Evolutionary conservation across 37 sponge, comb jelly and placozoan species (phyloP).

Genomic region (Chondrilla cf. caribensis): DNA sequence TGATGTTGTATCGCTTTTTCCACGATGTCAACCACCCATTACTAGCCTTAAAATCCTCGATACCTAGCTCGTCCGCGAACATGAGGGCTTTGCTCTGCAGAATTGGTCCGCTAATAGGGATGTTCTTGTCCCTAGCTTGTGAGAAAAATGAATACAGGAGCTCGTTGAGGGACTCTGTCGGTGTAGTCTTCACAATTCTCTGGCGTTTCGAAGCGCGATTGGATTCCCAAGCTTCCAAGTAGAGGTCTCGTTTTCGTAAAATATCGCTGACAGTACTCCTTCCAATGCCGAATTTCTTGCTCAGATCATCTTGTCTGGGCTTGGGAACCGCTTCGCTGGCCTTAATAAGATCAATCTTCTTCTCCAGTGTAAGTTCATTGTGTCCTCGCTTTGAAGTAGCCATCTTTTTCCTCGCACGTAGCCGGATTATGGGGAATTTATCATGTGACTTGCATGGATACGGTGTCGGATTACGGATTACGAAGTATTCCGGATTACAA

Average conservation of each 20-base stretch:
- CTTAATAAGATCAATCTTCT: not conserved
- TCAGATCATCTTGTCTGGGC: conserved; percentile 2
- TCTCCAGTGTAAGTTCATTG: too few relatives aligned
- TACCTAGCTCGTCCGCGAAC: not conserved
- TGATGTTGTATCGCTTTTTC: not conserved
- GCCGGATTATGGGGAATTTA: not conserved
- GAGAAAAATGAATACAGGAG: not conserved
- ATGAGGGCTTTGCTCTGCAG: conserved; percentile 3
- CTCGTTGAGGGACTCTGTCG: not conserved
- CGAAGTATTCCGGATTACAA: not conserved
- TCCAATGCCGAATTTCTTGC: not conserved
- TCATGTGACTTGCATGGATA: not conserved
- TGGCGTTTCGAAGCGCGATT: not conserved
- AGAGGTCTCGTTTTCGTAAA: too few relatives aligned
- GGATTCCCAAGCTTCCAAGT: too few relatives aligned
- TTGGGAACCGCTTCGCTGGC: not conserved
- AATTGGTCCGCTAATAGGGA: conserved; percentile 15
- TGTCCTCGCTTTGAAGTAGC: not conserved
- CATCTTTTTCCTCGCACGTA: not conserved
- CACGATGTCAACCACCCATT: conserved; percentile 15
- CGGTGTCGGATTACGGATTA: not conserved
- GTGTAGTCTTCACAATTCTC: not conserved
- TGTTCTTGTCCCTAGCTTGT: not conserved
- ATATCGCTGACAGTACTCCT: not conserved
- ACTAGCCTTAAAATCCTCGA: conserved; percentile 14